A percentile compares a stretch with the other conserved stretches of the same genome.
Evolutionary conservation across 2,888 invertebrate species (phyloP).

Genomic region (Latrodectus elegans): DNA sequence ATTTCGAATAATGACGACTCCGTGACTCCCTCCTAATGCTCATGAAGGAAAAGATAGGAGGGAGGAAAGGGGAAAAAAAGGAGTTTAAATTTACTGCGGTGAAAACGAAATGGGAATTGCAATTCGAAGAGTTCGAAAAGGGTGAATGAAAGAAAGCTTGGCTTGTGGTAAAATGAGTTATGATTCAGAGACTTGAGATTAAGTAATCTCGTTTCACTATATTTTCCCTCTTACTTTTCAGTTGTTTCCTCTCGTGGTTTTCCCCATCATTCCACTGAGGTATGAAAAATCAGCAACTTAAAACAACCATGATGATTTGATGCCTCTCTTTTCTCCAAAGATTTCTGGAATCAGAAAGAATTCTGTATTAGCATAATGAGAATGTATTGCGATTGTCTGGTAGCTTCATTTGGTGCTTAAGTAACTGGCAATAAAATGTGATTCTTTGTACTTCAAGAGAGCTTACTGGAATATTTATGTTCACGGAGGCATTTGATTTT

Average conservation of each 20-base stretch:
- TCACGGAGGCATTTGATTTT: too few species aligned
- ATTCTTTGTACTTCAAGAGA: too few species aligned
- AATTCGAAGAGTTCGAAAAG: slow-evolving; percentile 1
- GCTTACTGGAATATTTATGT: too few species aligned
- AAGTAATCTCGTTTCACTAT: slow-evolving; percentile 19
- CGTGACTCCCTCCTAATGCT: slow-evolving; percentile 39
- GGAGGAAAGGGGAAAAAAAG: neutral
- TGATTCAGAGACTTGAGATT: slow-evolving; percentile 24
- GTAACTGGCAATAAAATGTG: too few species aligned
- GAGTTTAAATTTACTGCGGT: slow-evolving; percentile 19
- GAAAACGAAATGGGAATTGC: slow-evolving; percentile 40
- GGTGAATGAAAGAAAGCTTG: neutral
- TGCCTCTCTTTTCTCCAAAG: neutral
- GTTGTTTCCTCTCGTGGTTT: neutral
- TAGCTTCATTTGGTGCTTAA: too few species aligned
- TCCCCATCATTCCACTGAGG: neutral
- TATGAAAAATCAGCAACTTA: slow-evolving; percentile 10
- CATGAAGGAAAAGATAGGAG: neutral
- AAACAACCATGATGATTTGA: slow-evolving; percentile 12
- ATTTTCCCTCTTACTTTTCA: neutral
- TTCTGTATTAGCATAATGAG: neutral
- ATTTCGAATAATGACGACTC: slow-evolving; percentile 53
- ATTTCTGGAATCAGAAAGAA: neutral
- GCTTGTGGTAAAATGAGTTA: slow-evolving; percentile 21
- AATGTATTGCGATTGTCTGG: neutral